These are phyloP conservation scores for Ailuropoda melanoleuca DNA, from an alignment of 2,113 vertebrate genomes.

Conservation along the genomic window DNA sequence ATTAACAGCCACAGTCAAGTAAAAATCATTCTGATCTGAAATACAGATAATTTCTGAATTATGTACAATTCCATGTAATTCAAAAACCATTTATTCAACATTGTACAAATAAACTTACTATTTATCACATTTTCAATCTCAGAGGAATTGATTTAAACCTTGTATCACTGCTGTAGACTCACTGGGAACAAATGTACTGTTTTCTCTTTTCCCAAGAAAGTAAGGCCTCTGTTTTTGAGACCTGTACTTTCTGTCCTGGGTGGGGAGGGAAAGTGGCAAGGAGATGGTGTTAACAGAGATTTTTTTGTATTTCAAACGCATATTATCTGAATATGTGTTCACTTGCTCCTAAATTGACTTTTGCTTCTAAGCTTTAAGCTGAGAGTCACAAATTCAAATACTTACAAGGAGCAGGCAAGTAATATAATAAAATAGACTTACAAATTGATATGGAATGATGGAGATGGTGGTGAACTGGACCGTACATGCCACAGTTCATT, in stretches of 20 bases:
- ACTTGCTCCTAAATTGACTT: background rate
- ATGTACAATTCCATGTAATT: background rate
- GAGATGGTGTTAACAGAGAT: background rate
- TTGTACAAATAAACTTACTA: background rate
- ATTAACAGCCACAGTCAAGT: background rate
- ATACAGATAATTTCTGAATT: slow-evolving; percentile 35
- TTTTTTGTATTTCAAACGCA: background rate
- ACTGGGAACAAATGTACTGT: background rate
- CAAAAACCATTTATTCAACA: background rate
- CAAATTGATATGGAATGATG: background rate
- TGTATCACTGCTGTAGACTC: background rate
- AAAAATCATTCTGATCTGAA: slow-evolving; percentile 20
- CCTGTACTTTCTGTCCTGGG: background rate
- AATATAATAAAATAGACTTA: background rate
- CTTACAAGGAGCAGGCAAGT: background rate
- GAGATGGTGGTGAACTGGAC: background rate
- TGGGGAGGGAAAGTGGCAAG: background rate
- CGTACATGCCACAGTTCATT: background rate
- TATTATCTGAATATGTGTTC: background rate
- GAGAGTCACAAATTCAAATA: background rate
- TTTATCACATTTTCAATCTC: background rate
- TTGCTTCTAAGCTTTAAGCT: background rate
- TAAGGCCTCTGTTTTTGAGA: background rate
- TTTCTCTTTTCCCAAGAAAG: background rate
- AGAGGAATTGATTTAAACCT: background rate